A percentile compares a stretch with the other conserved stretches of the same genome.
Conservation (phyloP, 2,113 vertebrate species). For the Alouatta palliata region DNA sequence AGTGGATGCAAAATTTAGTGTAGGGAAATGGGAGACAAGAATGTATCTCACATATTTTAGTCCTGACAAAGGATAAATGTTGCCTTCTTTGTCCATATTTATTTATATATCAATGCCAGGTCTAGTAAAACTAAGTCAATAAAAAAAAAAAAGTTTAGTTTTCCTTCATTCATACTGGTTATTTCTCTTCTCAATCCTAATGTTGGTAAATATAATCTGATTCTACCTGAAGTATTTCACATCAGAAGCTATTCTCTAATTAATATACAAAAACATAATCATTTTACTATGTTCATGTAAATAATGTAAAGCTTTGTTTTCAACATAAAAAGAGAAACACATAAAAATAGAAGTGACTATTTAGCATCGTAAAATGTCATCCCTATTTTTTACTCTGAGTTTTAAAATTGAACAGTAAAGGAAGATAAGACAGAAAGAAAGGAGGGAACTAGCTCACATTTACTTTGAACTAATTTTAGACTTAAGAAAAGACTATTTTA, state of each 20-base stretch:
- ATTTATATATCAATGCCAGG: neutral
- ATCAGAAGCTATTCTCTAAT: neutral
- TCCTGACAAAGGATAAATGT: neutral
- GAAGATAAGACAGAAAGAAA: neutral
- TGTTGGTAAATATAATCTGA: conserved; percentile 13
- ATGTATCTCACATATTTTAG: neutral
- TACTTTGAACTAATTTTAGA: neutral
- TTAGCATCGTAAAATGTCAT: neutral
- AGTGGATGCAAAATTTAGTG: neutral
- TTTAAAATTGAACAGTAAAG: neutral
- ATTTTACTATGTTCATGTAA: neutral
- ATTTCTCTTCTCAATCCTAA: neutral
- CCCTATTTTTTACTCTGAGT: neutral
- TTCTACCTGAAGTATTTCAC: neutral
- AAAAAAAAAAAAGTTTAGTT: neutral
- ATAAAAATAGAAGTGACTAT: neutral
- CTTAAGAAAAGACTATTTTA: neutral
- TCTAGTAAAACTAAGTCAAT: neutral
- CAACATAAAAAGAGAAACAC: neutral
- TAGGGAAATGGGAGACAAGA: neutral
- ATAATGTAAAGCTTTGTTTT: conserved; percentile 8
- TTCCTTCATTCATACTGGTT: neutral
- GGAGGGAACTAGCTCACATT: neutral
- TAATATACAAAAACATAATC: neutral
- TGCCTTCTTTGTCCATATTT: neutral